Base-by-base conservation (phyloP, 2,888 invertebrate genomes). In the Netelia melanura region DNA sequence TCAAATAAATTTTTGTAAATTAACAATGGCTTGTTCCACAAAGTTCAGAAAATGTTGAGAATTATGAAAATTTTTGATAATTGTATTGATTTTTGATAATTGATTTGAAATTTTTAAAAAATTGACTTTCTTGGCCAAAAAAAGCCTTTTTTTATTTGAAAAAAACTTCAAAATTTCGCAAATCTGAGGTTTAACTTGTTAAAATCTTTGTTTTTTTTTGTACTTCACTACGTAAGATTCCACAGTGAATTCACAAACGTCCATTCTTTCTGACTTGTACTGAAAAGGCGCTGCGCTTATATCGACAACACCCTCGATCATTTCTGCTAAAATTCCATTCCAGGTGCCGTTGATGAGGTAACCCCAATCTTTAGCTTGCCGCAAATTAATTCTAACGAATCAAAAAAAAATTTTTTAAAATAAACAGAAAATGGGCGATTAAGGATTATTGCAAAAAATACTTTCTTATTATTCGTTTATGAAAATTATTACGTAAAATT, bases 241-340 rank as follows among this genome's bases (percentile, higher is more conserved):
- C 2, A 95, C 95, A 25, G 95, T 95, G 86, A 95, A 96, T 89
- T 96, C 95, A 81, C 95, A 94, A 83, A 95, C 94, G 87, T 93
- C 93, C 74, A 94, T 80, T 88, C 97, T 94, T 88, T 96, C 96
- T 17, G 93, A 90, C 89, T 96, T 95, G 90, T 95, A 96, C 93
- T 96, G 95, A 71, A 96, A 93, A 0, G 96, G 96, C n/a, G 96
- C 95, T 10, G 95, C 96, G 0, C 96, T 96, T 74, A 97, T 95
- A 89, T 97, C 97, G 0, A 95, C 94, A 86, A 86, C 68, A 5
- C 91, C 92, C 44, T 89, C 86, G 23, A 90, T 67, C 90, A 92
- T 90, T 17, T 91, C 90, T 1, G 90, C 91, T 3, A 92, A 61
- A 30, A 92, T 90, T 25, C 92, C 92, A 80, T 89, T 89, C 70